Evolutionary conservation across 2,888 invertebrate species (phyloP), one percentile per base, ranked within the genome.

Genomic region (Cabera pusaria): DNA sequence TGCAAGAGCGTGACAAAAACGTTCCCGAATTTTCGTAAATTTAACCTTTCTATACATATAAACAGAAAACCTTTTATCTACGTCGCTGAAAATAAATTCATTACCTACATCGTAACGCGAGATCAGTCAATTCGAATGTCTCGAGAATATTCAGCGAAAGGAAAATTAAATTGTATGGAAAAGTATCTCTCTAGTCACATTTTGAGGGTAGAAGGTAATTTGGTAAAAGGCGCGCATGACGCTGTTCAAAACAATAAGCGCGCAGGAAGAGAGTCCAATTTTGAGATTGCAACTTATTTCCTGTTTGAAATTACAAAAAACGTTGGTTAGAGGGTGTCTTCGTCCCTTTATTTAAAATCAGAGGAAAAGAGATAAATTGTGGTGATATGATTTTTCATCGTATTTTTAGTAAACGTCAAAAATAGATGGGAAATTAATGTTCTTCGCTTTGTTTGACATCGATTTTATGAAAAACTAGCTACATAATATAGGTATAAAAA

Each of bases 21-120:
- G 23, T 20, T 8, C 22, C 31, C 18, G 31, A 32, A 37, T 34
- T 36, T 33, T 23, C 33, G 37, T 37, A 38, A 43, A 38, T 45
- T 44, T 45, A 45, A 54, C 55, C 53, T 59, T 57, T 56, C 56
- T 57, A 57, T 64, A 63, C 51, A 24, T 64, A 63, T 52, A 24
- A 48, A 44, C 38, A 11, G 31, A 51, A 52, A 58, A 45, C 52
- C 56, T 67, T 64, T 67, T 65, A 61, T 64, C 56, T 57, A 52
- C 43, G 29, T 28, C 38, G 37, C 32, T 43, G 51, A 51, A 55
- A 65, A 63, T 60, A 65, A 67, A 63, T 57, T 63, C 59, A 67
- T 67, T 67, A 65, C n/a, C n/a, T n/a, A n/a, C 58, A 39, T 49
- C 54, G 58, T 59, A 61, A 63, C 59, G 56, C 47, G 59, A 56